Evolutionary conservation across 2,113 vertebrate genomes (phyloP).

Genomic region (Podiceps cristatus): DNA sequence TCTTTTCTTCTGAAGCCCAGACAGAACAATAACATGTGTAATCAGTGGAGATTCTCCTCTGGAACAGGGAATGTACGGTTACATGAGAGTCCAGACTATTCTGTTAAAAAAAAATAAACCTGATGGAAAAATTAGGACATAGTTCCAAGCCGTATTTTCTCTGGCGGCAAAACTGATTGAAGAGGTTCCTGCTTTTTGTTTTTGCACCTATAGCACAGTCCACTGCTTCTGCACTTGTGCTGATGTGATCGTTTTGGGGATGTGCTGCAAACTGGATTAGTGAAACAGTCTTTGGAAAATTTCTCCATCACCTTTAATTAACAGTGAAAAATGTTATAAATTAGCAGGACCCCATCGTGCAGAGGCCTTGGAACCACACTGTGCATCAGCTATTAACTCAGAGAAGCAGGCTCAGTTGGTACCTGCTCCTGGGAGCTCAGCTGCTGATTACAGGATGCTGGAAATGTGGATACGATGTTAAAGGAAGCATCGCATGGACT

Average conservation of each 20-base stretch:
- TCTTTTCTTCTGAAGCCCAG: neutral
- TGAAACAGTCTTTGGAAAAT: neutral
- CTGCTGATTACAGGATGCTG: neutral
- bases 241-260: neutral
- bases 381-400: neutral
- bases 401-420: neutral
- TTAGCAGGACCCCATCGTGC: neutral
- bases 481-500: neutral
- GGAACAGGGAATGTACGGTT: neutral
- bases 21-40: neutral
- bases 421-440: neutral
- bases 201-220: neutral
- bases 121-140: neutral
- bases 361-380: neutral
- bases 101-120: neutral
- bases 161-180: neutral
- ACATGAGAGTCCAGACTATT: neutral
- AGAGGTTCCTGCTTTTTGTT: neutral
- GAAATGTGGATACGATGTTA: accelerated
- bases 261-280: neutral
- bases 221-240: neutral
- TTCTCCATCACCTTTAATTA: neutral
- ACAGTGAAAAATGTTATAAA: neutral
- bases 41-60: neutral
- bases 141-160: neutral